phyloP scores from a whole-genome alignment of 2,797 vertebrate genomes.

The Echeneis naucrates region DNA sequence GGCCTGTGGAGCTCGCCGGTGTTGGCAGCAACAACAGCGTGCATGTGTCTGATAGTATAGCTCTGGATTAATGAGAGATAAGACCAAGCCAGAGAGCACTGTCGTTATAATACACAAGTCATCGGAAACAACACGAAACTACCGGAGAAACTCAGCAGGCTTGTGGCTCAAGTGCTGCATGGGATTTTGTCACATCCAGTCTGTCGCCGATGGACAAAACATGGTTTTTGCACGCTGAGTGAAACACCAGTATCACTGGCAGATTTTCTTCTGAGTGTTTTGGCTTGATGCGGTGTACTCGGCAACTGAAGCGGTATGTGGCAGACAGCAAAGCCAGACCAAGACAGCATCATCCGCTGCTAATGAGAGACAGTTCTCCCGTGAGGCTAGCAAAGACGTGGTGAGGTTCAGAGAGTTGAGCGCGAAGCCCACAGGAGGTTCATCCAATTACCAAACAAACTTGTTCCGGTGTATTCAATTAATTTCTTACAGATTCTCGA shows the following conservation, averaged over 20 bases:
- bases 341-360: conserved; percentile 60
- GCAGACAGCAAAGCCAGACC: conserved; percentile 51
- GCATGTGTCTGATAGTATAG: conserved; percentile 66
- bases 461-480: conserved; percentile 64
- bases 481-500: conserved; percentile 50
- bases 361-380: conserved; percentile 75
- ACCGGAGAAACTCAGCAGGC: conserved; percentile 13
- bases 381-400: conserved; percentile 52
- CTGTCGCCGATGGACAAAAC: conserved; percentile 1
- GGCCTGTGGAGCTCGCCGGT: conserved; percentile 61
- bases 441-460: conserved; percentile 71
- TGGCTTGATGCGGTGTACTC: conserved; percentile 9
- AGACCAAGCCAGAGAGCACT: conserved; percentile 62
- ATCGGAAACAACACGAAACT: conserved; percentile 46
- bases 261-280: conserved; percentile 27
- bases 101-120: conserved; percentile 41
- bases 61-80: conserved; percentile 76
- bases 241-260: conserved; percentile 18
- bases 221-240: not conserved
- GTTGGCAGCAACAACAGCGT: conserved; percentile 68
- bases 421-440: conserved; percentile 30
- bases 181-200: conserved; percentile 6
- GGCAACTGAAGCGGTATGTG: conserved; percentile 53
- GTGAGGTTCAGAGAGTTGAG: conserved; percentile 61
- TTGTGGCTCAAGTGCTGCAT: conserved; percentile 22